phyloP scores from a whole-genome alignment of 2,888 invertebrate genomes.

The Brenthis ino region DNA sequence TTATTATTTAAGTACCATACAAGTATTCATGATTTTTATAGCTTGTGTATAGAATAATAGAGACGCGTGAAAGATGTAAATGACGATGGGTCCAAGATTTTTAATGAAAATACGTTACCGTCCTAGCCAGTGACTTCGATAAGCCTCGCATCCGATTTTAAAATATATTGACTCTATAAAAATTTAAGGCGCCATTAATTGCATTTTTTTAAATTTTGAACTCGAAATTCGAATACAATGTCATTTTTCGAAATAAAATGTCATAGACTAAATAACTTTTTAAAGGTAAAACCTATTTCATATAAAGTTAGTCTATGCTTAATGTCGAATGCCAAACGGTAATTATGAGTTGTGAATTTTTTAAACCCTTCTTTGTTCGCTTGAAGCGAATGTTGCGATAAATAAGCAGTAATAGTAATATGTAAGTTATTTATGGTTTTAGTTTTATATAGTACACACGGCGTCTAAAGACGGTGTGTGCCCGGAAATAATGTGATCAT shows the following conservation, averaged over 20 bases:
- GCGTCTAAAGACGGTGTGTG: constrained; percentile 58
- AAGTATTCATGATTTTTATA: constrained; percentile 72
- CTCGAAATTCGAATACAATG: constrained; percentile 15
- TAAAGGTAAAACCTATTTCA: not conserved
- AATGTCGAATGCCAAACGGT: constrained; percentile 58
- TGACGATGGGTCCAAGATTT: constrained; percentile 52
- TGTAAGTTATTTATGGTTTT: constrained; percentile 64
- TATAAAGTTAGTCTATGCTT: constrained; percentile 51
- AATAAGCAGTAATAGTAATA: constrained; percentile 50
- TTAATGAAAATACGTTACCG: constrained; percentile 59
- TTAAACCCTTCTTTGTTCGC: constrained; percentile 59
- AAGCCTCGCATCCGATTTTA: constrained; percentile 31
- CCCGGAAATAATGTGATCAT: constrained; percentile 71
- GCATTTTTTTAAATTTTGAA: not conserved
- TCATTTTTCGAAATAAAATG: not conserved
- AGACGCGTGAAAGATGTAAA: constrained; percentile 58
- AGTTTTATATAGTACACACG: constrained; percentile 51
- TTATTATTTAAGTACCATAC: constrained; percentile 61
- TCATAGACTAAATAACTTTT: constrained; percentile 1
- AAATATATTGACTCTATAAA: constrained; percentile 12
- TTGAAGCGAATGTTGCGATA: constrained; percentile 63
- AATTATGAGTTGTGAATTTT: constrained; percentile 61
- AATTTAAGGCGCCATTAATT: not conserved
- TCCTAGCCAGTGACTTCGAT: constrained; percentile 64
- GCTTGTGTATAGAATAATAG: constrained; percentile 55